Evolutionary conservation across 2,113 vertebrate species (phyloP).

Genomic region (Solea senegalensis): DNA sequence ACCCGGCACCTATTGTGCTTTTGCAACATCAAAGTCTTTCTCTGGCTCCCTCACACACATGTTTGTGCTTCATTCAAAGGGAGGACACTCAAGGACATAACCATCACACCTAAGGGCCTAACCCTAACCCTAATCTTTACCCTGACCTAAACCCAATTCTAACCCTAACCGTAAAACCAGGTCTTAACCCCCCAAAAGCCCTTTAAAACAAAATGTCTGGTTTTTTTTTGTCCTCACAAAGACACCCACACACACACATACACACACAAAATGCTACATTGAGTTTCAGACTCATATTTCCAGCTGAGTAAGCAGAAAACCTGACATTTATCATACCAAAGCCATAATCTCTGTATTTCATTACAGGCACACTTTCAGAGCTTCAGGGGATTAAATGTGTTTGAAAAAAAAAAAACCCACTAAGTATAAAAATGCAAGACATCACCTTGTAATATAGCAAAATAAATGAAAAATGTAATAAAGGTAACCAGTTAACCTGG

Average conservation of each 20-base stretch:
- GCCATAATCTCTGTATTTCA: background rate
- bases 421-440: background rate
- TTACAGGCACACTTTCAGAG: background rate
- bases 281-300: background rate
- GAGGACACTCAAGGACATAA: too few species aligned
- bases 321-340: background rate
- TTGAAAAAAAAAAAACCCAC: background rate
- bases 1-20: too few species aligned
- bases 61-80: too few species aligned
- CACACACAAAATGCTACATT: background rate
- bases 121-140: too few species aligned
- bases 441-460: background rate
- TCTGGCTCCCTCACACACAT: background rate
- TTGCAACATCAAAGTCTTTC: background rate
- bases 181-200: too few species aligned
- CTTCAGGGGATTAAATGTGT: background rate
- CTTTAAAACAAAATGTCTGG: too few species aligned
- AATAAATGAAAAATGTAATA: background rate
- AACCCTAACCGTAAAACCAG: too few species aligned
- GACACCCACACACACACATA: background rate
- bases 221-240: too few species aligned
- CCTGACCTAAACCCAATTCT: too few species aligned
- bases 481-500: background rate
- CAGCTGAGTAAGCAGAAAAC: background rate
- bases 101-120: too few species aligned